phyloP scores from a whole-genome alignment of 2,888 invertebrate genomes.

The Meta bourneti region DNA sequence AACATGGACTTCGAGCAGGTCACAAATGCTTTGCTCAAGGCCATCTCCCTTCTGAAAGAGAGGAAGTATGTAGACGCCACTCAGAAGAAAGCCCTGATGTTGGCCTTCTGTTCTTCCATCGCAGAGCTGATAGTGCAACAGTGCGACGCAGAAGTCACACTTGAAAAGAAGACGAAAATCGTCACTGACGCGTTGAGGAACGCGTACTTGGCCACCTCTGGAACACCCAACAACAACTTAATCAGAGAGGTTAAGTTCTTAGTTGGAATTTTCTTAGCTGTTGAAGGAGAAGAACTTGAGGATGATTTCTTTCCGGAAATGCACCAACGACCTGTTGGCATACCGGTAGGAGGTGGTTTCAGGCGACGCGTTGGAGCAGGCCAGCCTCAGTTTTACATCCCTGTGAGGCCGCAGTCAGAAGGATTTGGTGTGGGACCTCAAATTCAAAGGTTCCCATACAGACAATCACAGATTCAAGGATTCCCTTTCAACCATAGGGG shows the following conservation, averaged over 20 bases:
- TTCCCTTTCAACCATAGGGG: not conserved
- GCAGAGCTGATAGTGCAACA: constrained; percentile 34
- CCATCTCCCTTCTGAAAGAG: constrained; percentile 15
- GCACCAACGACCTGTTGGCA: not conserved
- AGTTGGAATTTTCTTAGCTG: constrained; percentile 26
- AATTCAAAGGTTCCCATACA: not conserved
- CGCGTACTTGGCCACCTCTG: constrained; percentile 9
- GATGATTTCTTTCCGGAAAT: not conserved
- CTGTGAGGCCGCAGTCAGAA: not conserved
- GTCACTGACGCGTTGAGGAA: constrained; percentile 28
- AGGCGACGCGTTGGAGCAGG: not conserved
- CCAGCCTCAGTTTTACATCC: not conserved
- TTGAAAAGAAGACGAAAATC: constrained; percentile 9
- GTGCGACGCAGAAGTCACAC: not conserved
- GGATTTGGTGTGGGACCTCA: not conserved
- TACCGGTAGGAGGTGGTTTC: not conserved
- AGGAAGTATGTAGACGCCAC: not conserved
- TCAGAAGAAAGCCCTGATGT: constrained; percentile 16
- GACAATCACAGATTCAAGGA: not conserved
- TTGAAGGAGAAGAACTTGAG: not conserved
- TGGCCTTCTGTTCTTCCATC: constrained; percentile 36
- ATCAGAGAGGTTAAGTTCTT: constrained; percentile 27
- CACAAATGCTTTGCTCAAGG: not conserved
- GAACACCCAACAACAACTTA: constrained; percentile 3
- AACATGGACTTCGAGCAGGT: constrained; percentile 25